phyloP scores from a whole-genome alignment of 2,113 vertebrate species.

The Phrynosoma blainvillii region DNA sequence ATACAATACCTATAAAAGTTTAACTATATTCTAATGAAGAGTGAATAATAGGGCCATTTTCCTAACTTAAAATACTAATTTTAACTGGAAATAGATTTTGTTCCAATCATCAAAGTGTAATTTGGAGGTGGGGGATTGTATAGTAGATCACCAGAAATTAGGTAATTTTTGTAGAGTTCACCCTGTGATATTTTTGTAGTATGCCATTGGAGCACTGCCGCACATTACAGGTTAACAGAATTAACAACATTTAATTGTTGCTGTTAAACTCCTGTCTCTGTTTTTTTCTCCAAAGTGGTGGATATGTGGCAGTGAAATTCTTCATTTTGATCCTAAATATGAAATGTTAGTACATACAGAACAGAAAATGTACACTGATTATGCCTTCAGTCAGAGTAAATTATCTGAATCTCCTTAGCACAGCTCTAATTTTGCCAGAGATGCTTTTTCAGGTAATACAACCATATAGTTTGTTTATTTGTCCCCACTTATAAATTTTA shows the following conservation, averaged over 20 bases:
- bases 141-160: background rate
- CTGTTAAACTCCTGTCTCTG: too few relatives aligned
- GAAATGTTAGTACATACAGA: too few relatives aligned
- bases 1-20: background rate
- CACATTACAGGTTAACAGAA: background rate
- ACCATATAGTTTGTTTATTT: background rate
- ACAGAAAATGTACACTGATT: too few relatives aligned
- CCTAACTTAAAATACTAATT: conserved; percentile 31
- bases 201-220: background rate
- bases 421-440: rapidly evolving
- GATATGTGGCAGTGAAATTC: conserved; percentile 6
- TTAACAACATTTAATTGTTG: too few relatives aligned
- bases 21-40: conserved; percentile 40
- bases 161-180: background rate
- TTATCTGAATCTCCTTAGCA: background rate
- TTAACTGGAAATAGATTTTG: conserved; percentile 43
- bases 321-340: conserved; percentile 13
- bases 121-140: too few relatives aligned
- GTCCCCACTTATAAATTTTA: background rate
- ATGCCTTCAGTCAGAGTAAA: background rate
- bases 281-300: background rate
- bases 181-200: conserved; percentile 16
- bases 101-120: conserved; percentile 32
- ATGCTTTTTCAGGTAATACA: background rate
- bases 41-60: conserved; percentile 54